phyloP scores from a whole-genome alignment of 2,888 invertebrate genomes.

The Euphydryas editha region DNA sequence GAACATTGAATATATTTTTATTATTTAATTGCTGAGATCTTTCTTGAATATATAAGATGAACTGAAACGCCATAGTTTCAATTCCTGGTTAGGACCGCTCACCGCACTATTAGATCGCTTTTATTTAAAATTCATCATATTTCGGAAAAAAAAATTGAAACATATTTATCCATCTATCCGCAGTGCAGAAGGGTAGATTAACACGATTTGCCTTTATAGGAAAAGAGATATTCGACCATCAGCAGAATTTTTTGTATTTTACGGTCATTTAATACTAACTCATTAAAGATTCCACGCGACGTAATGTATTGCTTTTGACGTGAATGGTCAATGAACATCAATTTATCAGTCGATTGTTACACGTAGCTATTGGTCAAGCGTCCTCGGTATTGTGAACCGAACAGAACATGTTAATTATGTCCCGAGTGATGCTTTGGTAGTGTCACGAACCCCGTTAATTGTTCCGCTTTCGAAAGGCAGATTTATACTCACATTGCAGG shows the following conservation, averaged over 20 bases:
- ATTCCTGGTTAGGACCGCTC: no score
- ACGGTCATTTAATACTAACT: background rate
- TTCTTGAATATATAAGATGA: no score
- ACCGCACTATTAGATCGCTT: no score
- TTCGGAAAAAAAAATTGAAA: no score
- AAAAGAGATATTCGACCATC: background rate
- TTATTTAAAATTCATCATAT: no score
- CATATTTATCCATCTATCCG: no score
- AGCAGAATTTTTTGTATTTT: background rate
- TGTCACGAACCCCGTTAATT: slow-evolving; percentile 64
- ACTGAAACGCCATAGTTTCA: no score
- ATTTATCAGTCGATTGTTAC: slow-evolving; percentile 56
- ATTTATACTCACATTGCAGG: slow-evolving; percentile 37
- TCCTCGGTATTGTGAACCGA: slow-evolving; percentile 41
- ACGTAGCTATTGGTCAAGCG: slow-evolving; percentile 51
- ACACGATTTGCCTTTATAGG: no score
- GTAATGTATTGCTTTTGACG: slow-evolving; percentile 33
- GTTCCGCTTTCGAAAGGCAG: slow-evolving; percentile 43
- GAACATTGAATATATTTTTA: no score
- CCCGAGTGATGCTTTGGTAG: slow-evolving; percentile 56
- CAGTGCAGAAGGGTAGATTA: no score
- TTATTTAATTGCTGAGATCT: no score
- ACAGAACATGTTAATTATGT: slow-evolving; percentile 68
- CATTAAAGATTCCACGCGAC: slow-evolving; percentile 14
- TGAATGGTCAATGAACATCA: slow-evolving; percentile 39